Evolutionary conservation across 2,797 vertebrate species (phyloP).

Genomic region (Thripadectes ignobilis): DNA sequence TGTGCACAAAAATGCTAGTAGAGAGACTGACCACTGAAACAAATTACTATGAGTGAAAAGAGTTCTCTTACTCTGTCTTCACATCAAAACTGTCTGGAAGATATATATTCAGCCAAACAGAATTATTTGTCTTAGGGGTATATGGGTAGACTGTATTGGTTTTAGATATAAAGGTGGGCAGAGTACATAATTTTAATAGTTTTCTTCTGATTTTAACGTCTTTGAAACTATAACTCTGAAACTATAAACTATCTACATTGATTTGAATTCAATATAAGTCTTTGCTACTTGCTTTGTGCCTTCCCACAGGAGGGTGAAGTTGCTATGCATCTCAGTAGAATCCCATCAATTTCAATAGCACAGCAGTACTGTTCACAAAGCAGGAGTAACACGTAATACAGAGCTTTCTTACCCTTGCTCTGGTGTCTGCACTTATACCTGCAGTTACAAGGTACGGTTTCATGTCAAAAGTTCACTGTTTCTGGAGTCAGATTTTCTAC

Average conservation of each 20-base stretch:
- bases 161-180: background rate
- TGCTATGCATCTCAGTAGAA: background rate
- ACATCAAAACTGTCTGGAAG: background rate
- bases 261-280: background rate
- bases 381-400: fast-evolving
- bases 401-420: background rate
- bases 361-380: background rate
- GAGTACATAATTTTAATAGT: background rate
- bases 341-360: background rate
- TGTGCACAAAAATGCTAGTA: background rate
- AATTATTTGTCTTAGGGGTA: background rate
- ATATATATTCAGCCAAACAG: background rate
- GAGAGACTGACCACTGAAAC: background rate
- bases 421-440: background rate
- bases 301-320: background rate
- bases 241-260: background rate
- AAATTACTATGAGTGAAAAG: background rate
- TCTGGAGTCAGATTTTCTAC: background rate
- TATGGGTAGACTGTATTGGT: background rate
- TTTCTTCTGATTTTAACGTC: background rate
- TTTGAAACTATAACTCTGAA: background rate
- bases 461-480: background rate
- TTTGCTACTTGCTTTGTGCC: background rate
- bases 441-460: background rate
- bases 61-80: background rate